phyloP scores from a whole-genome alignment of 1,140 invertebrate species.

The Tribolium madens region DNA sequence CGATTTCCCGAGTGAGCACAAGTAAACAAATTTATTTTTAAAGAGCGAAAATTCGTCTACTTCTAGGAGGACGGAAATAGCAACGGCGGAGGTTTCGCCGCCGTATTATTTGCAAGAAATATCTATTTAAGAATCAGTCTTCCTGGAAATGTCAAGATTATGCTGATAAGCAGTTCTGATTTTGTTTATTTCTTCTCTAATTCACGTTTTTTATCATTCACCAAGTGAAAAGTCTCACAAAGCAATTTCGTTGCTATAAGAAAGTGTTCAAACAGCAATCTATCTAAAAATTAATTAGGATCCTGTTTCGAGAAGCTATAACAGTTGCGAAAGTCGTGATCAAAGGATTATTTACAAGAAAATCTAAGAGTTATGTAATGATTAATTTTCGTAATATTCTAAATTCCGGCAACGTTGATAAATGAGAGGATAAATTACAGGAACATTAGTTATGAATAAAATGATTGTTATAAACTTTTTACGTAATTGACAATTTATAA shows the following conservation, averaged over 20 bases:
- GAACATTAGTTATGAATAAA: background rate
- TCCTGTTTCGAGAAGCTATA: background rate
- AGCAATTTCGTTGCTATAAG: too few relatives aligned
- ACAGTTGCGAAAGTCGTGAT: background rate
- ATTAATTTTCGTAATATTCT: background rate
- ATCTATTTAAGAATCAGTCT: background rate
- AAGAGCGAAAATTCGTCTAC: background rate
- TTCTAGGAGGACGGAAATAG: background rate
- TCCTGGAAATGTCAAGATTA: too few relatives aligned
- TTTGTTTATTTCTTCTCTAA: too few relatives aligned
- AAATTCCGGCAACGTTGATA: background rate
- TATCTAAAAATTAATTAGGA: background rate
- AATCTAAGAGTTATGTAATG: background rate
- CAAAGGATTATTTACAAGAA: background rate
- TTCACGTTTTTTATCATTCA: too few relatives aligned
- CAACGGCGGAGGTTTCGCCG: background rate
- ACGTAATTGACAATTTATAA: too few relatives aligned
- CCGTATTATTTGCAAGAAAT: background rate
- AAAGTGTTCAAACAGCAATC: background rate
- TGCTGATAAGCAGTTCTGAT: too few relatives aligned
- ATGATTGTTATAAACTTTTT: too few relatives aligned
- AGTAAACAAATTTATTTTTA: background rate
- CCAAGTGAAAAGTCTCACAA: too few relatives aligned
- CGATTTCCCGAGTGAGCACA: background rate
- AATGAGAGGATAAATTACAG: background rate